Conservation (phyloP, 2,113 vertebrate species). For the Syngnathus floridae region DNA sequence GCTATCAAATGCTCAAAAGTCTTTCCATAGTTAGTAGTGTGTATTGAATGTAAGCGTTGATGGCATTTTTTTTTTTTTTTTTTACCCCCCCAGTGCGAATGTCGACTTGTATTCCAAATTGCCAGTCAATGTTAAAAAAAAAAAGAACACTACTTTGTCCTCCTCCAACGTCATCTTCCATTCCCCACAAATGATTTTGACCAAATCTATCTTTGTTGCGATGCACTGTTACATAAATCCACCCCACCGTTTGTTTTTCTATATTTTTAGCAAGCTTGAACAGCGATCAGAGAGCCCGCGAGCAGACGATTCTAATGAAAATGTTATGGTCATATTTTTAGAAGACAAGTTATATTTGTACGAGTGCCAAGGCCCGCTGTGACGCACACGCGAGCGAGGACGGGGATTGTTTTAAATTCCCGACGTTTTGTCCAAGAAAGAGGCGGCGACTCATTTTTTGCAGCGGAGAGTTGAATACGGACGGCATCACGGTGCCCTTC, state of each 20-base stretch:
- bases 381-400: constrained; percentile 43
- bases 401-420: constrained; percentile 67
- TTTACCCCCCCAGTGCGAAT: constrained; percentile 38
- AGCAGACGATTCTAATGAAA: constrained; percentile 48
- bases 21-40: constrained; percentile 1
- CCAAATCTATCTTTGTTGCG: constrained; percentile 21
- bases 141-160: constrained; percentile 50
- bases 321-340: constrained; percentile 61
- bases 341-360: constrained; percentile 69
- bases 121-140: constrained; percentile 8
- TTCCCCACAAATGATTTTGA: constrained; percentile 17
- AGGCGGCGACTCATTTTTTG: constrained; percentile 66
- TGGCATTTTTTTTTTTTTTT: constrained; percentile 45
- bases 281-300: constrained; percentile 39
- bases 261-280: constrained; percentile 30
- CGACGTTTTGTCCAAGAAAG: constrained; percentile 41
- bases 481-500: constrained; percentile 43
- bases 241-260: constrained; percentile 35
- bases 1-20: neutral
- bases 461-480: constrained; percentile 48
- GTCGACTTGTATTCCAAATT: constrained; percentile 44
- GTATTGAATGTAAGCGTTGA: constrained; percentile 48
- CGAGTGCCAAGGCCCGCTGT: constrained; percentile 40
- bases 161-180: constrained; percentile 36
- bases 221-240: constrained; percentile 45